Base-by-base conservation (phyloP, 2,797 vertebrate genomes). In the Poecilia velifera region DNA sequence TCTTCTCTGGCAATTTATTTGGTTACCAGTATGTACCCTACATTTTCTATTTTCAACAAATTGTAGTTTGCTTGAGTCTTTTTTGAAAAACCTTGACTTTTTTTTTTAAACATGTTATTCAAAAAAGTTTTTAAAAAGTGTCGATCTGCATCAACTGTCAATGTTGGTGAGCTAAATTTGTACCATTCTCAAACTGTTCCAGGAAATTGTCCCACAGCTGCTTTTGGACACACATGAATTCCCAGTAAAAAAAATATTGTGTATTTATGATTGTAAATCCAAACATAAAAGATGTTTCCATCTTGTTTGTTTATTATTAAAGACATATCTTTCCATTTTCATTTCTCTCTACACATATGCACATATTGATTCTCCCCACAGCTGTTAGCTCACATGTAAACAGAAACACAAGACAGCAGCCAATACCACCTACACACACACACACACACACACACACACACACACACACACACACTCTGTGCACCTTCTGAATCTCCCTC, bases 401-500 rank as follows among this genome's bases (percentile, higher is more conserved):
- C 81, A 86, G 75, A 89, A 85, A 85, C 81, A 88, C 78, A 84
- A 76, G 47, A 34, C 62, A 80, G 66, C 55, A 87, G 71, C 70
- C 70, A 73, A 53, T 16, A 57, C 46, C 72, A 73, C 74, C 64
- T 55, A 76, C 86, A 84, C 81, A 87, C 75, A 72, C 66, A n/a
- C 84, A 84, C 81, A 87, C 86, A 76, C 86, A 84, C 81, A 87
- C 75, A 68, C 66, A n/a, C 84, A 84, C 81, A 86, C 34, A n/a
- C 84, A 84, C 81, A 87, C 84, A 84, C 81, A 87, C 8, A 80
- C 84, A 89, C 74, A 76, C 6, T 78, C 88, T 85, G 78, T 81
- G 86, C 86, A 78, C 83, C 82, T 81, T 83, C 84, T 1, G 84
- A 85, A 90, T 87, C 88, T 92, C 89, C 90, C 91, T 90, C 90